These are phyloP conservation scores for Cantharis flavilabris DNA, from an alignment of 2,888 invertebrate genomes.

Conservation along the genomic window DNA sequence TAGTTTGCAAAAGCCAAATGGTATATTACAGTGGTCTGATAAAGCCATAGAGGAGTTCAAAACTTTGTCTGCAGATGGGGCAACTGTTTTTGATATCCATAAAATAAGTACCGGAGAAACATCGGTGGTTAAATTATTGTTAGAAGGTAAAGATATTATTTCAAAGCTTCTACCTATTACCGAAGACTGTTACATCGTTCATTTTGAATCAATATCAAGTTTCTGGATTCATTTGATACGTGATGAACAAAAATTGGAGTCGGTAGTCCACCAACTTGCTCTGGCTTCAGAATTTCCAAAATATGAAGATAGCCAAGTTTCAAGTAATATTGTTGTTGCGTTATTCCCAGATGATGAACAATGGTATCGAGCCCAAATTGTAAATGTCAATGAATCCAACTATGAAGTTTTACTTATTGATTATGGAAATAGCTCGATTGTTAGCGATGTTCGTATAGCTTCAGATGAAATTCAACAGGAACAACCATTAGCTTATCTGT, in stretches of 20 bases:
- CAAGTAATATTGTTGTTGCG: conserved; percentile 54
- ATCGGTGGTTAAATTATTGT: conserved; percentile 64
- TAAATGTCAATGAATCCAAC: conserved; percentile 58
- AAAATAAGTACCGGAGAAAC: conserved; percentile 70
- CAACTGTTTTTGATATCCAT: conserved; percentile 70
- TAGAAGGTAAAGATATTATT: conserved; percentile 67
- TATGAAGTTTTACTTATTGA: conserved; percentile 65
- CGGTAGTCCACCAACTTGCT: conserved; percentile 65
- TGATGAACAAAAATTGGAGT: conserved; percentile 60
- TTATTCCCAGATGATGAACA: conserved; percentile 54
- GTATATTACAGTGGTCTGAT: conserved; percentile 64
- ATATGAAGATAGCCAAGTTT: neutral
- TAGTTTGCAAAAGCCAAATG: conserved; percentile 59
- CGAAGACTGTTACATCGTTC: conserved; percentile 62
- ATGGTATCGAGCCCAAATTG: conserved; percentile 65
- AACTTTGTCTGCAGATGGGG: conserved; percentile 70
- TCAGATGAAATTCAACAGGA: conserved; percentile 58
- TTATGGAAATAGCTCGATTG: conserved; percentile 64
- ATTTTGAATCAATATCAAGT: conserved; percentile 69
- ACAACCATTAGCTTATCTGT: conserved; percentile 62
- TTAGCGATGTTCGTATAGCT: conserved; percentile 59
- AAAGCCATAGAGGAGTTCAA: conserved; percentile 68
- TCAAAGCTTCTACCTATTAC: conserved; percentile 58
- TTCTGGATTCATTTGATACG: conserved; percentile 70
- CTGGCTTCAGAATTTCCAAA: conserved; percentile 45